phyloP scores from a whole-genome alignment of 2,888 invertebrate genomes.

The Diplazon laetatorius region DNA sequence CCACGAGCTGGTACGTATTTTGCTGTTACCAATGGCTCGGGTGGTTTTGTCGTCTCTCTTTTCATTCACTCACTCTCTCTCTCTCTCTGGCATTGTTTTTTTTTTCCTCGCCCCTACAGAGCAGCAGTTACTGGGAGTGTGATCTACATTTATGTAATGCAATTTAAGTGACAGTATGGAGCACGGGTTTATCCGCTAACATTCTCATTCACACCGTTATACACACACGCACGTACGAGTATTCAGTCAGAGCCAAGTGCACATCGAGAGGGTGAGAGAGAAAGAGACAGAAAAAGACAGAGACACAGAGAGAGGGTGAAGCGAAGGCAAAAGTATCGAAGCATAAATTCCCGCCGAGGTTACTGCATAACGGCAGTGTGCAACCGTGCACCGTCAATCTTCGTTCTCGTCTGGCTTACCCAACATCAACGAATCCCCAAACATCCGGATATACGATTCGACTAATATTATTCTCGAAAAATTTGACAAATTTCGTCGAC shows the following conservation, averaged over 20 bases:
- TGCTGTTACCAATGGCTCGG: conserved; percentile 38
- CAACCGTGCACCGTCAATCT: conserved; percentile 56
- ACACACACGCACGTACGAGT: not conserved
- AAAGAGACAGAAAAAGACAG: too few relatives aligned
- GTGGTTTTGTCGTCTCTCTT: conserved; percentile 40
- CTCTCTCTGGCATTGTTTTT: conserved; percentile 15
- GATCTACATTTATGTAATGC: conserved; percentile 61
- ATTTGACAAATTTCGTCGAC: conserved; percentile 9
- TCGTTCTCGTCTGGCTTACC: conserved; percentile 48
- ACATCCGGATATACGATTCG: conserved; percentile 32
- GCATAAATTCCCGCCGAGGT: conserved; percentile 52
- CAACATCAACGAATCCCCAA: conserved; percentile 7
- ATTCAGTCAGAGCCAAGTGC: not conserved
- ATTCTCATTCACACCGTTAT: not conserved
- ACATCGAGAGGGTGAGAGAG: not conserved
- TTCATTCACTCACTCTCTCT: conserved; percentile 16
- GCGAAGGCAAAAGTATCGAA: conserved; percentile 42
- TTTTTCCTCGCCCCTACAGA: conserved; percentile 22
- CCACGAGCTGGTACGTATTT: conserved; percentile 55
- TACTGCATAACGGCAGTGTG: conserved; percentile 18
- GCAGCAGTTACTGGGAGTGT: conserved; percentile 49
- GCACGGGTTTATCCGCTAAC: conserved; percentile 25
- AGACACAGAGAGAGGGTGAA: not conserved
- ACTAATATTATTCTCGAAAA: conserved; percentile 30
- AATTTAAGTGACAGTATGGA: conserved; percentile 63